Conservation (phyloP, 2,888 invertebrate species). For the Oasisia sp. region DNA sequence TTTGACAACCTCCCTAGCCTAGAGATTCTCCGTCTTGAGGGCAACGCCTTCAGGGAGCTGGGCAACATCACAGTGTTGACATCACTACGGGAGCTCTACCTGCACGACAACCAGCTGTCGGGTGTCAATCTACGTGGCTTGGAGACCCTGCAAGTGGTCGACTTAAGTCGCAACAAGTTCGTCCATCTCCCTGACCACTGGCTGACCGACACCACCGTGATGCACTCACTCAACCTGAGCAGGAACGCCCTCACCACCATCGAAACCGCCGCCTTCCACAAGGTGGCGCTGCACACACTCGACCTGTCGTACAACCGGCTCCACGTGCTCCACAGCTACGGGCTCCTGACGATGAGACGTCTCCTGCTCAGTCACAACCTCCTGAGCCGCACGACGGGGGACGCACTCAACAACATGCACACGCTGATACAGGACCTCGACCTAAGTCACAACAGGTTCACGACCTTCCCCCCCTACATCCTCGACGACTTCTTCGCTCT, state of each 20-base stretch:
- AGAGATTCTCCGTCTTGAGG: constrained; percentile 35
- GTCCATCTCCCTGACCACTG: constrained; percentile 33
- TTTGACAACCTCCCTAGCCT: constrained; percentile 32
- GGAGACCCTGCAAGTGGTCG: constrained; percentile 36
- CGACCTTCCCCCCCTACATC: constrained; percentile 26
- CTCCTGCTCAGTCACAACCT: constrained; percentile 38
- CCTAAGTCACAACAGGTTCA: constrained; percentile 40
- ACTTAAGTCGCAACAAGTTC: constrained; percentile 41
- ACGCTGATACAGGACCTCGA: constrained; percentile 37
- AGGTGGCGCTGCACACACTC: constrained; percentile 34
- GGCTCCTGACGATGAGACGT: constrained; percentile 31
- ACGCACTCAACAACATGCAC: constrained; percentile 36
- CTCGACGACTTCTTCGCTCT: constrained; percentile 34
- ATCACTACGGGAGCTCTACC: constrained; percentile 35
- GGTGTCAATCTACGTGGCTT: constrained; percentile 31
- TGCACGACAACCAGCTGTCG: constrained; percentile 36
- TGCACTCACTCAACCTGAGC: constrained; percentile 39
- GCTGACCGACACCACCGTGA: constrained; percentile 30
- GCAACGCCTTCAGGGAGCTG: constrained; percentile 31
- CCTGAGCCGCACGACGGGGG: constrained; percentile 29
- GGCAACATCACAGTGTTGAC: constrained; percentile 29
- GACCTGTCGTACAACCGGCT: constrained; percentile 42
- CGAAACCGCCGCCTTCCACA: constrained; percentile 31
- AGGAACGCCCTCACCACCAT: constrained; percentile 37
- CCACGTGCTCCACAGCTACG: constrained; percentile 30